Evolutionary conservation across 2,888 invertebrate genomes (phyloP).

Genomic region (Drosophila mimetica): DNA sequence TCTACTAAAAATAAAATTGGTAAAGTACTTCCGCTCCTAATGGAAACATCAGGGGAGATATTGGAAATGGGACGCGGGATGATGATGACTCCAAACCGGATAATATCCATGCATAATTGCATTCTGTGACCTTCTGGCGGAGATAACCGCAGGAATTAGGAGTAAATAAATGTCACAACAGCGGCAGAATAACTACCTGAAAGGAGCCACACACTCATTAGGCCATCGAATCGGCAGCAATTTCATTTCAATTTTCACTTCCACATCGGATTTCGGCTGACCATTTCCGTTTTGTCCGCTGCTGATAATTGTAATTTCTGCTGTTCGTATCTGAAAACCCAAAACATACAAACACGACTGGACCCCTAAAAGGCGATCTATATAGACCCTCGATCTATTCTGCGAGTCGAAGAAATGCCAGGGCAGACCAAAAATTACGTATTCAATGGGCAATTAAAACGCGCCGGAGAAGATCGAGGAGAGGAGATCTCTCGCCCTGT

Average conservation of each 20-base stretch:
- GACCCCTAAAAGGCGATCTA: constrained; percentile 24
- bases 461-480: constrained; percentile 33
- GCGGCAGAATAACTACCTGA: constrained; percentile 24
- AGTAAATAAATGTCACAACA: constrained; percentile 62
- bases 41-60: constrained; percentile 8
- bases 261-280: constrained; percentile 10
- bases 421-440: constrained; percentile 29
- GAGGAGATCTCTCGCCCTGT: constrained; percentile 10
- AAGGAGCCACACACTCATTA: constrained; percentile 19
- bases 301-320: constrained; percentile 8
- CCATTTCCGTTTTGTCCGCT: constrained; percentile 17
- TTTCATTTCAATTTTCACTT: constrained; percentile 20
- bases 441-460: constrained; percentile 49
- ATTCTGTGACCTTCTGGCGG: constrained; percentile 54
- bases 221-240: constrained; percentile 19
- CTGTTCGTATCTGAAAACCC: constrained; percentile 8
- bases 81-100: constrained; percentile 30
- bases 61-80: constrained; percentile 13
- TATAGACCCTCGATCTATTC: constrained; percentile 11
- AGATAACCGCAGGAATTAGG: constrained; percentile 29
- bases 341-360: constrained; percentile 3
- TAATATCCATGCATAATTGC: constrained; percentile 43
- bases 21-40: constrained; percentile 32
- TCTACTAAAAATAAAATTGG: neutral
- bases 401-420: constrained; percentile 15